Conservation (phyloP, 2,888 invertebrate species). For the Pyrrhia umbra region DNA sequence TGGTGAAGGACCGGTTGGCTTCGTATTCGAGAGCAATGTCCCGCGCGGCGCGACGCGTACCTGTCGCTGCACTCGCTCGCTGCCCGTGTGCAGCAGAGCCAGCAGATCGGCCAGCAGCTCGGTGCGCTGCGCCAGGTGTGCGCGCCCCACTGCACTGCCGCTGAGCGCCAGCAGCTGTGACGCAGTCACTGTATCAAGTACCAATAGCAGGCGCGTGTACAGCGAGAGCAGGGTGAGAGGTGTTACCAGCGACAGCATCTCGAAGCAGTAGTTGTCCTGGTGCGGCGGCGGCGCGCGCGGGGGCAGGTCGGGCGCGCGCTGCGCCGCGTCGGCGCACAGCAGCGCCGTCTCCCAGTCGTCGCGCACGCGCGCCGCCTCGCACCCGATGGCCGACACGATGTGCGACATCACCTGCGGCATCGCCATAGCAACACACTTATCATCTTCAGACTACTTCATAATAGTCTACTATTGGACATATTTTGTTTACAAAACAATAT, state of each 20-base stretch:
- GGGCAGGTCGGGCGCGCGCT: slow-evolving; percentile 67
- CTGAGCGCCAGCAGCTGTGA: slow-evolving; percentile 94
- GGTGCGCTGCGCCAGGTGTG: slow-evolving; percentile 97
- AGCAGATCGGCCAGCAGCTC: slow-evolving; percentile 96
- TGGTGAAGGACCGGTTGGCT: no score
- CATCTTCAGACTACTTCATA: no score
- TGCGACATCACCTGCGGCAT: slow-evolving; percentile 94
- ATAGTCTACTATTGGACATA: no score
- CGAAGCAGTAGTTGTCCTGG: slow-evolving; percentile 98
- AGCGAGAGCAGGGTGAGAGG: not conserved
- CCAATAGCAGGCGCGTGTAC: not conserved
- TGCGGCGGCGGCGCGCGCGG: slow-evolving; percentile 70
- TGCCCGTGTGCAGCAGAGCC: slow-evolving; percentile 97
- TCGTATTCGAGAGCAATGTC: no score
- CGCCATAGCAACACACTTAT: not conserved
- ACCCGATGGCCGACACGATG: slow-evolving; percentile 96
- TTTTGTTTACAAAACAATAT: no score
- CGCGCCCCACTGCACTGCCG: slow-evolving; percentile 97
- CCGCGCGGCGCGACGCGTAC: no score
- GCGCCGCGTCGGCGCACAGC: slow-evolving; percentile 75
- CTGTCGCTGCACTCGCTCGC: slow-evolving; percentile 98
- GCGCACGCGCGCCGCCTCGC: slow-evolving; percentile 95
- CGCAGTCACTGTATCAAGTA: no score
- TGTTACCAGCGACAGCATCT: slow-evolving; percentile 97
- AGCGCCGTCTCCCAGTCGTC: slow-evolving; percentile 96